Evolutionary conservation across 2,797 vertebrate genomes (phyloP), one percentile per base, ranked within the genome.

Genomic region (Sebastes dallii): DNA sequence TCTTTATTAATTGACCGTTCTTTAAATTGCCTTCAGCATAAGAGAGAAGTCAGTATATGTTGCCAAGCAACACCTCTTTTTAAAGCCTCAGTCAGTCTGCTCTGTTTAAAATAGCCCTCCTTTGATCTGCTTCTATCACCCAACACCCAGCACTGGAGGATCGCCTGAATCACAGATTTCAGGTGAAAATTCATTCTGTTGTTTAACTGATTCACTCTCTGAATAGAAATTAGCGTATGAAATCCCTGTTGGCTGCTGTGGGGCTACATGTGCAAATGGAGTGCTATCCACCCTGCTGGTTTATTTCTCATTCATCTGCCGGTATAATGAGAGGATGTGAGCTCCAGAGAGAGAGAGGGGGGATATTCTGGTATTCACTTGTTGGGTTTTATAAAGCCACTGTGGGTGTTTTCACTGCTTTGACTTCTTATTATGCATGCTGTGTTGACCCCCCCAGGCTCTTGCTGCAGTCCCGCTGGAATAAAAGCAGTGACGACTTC

Each of bases 181-280:
- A 4, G 39, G 39, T 42, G 12, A 42, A 6, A 50, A 60, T 36
- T 67, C 11, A 56, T 55, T 32, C 70, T 60, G 65, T 78, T 77
- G 77, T 83, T 67, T 30, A 69, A 39, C 34, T 55, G 76, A 70
- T 18, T 75, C 64, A 42, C 64, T 10, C 36, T 9, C 29, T 93
- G 88, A 88, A 90, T 70, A 80, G 68, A 80, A 86, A 94, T 92
- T 90, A 91, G 82, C 86, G 68, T 91, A 81, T 89, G 82, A 93
- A 92, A 80, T 79, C 80, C 72, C 74, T 58, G 77, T 59, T 54
- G 60, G 54, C 71, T 76, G 71, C 86, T 69, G 56, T 54, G 81
- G 73, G 27, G 78, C 85, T 91, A 69, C 91, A 91, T 94, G 90
- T 95, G 93, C 80, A 93, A 93, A 94, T 93, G 71, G n/a, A 58